Base-by-base conservation (phyloP, 1,140 invertebrate genomes). In the Drosophila lacteicornis region DNA sequence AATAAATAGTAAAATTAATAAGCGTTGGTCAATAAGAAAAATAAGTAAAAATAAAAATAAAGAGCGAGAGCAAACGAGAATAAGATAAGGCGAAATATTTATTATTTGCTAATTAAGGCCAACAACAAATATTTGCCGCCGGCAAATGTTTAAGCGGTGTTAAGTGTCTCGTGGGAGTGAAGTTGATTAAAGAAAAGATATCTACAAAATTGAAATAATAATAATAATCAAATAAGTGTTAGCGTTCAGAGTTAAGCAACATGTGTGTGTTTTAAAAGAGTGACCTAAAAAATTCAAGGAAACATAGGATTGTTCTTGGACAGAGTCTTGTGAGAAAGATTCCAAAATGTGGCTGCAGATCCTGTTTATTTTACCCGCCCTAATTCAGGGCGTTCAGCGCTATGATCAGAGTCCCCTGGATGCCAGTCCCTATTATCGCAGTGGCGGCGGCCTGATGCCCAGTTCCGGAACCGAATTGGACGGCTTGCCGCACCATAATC, bases 401-500 rank as follows among this genome's bases (percentile, higher is more conserved):
- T 91, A 80, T 11, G 85, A 90, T 15, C 86, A 82, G 27, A 86
- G 79, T 3, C 86, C 86, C 3, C 40, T 91, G 36, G 85, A 88
- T 12, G 85, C 85, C 36, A 90, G 86, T 57, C 68, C 86, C 0
- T 92, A 92, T 33, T 92, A 92, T 65, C 79, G 91, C n/a, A 80
- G 82, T 38, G 77, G 82, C 55, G 78, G 81, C 4, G 79, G 70
- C 2, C 7, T 75, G 2, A 81, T 75, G 70, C 5, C 79, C 36
- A 69, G 57, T 40, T 81, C 79, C 9, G 83, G 78, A 0, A 77
- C 76, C 15, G 88, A 85, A 15, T 3, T 90, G 40, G 86, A 82
- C 30, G 75, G 84, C 0, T 74, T 91, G 30, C 86, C 91, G 7
- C 91, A 91, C 47, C 97, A 98, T 92, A 96, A 96, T 81, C 96